These are phyloP conservation scores for Agapornis roseicollis DNA, from an alignment of 2,113 vertebrate genomes.

Conservation along the genomic window DNA sequence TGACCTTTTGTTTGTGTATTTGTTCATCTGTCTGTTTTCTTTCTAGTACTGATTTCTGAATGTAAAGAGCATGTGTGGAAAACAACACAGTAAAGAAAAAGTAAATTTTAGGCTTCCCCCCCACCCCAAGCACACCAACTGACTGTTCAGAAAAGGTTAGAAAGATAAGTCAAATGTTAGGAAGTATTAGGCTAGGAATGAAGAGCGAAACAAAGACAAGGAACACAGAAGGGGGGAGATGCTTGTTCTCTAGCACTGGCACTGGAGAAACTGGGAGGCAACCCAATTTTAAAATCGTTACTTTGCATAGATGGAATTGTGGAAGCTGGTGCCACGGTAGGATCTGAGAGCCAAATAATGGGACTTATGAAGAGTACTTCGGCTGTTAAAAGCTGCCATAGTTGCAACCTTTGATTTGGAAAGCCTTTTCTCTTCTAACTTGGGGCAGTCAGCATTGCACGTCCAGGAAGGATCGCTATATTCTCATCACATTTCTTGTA, in stretches of 20 bases:
- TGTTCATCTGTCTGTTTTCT: background rate
- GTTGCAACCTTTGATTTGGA: background rate
- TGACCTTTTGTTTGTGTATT: background rate
- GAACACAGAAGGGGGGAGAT: background rate
- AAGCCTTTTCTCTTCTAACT: background rate
- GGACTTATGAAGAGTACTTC: background rate
- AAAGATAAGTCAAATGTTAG: background rate
- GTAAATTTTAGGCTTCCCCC: background rate
- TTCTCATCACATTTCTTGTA: background rate
- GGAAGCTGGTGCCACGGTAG: background rate
- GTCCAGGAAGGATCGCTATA: background rate
- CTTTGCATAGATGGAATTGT: background rate
- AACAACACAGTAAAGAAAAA: background rate
- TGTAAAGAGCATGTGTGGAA: rapidly evolving
- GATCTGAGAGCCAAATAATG: background rate
- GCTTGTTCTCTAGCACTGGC: background rate
- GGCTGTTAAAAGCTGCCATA: background rate
- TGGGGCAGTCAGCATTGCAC: background rate
- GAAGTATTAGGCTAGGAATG: background rate
- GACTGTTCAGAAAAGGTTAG: background rate
- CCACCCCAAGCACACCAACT: background rate
- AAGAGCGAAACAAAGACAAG: background rate
- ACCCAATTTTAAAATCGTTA: background rate
- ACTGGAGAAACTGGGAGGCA: background rate
- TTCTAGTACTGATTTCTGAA: background rate